A percentile compares a stretch with the other conserved stretches of the same genome.
Conservation (phyloP, 92 coral and sea anemone genomes). For the Parazoanthus darwini region DNA sequence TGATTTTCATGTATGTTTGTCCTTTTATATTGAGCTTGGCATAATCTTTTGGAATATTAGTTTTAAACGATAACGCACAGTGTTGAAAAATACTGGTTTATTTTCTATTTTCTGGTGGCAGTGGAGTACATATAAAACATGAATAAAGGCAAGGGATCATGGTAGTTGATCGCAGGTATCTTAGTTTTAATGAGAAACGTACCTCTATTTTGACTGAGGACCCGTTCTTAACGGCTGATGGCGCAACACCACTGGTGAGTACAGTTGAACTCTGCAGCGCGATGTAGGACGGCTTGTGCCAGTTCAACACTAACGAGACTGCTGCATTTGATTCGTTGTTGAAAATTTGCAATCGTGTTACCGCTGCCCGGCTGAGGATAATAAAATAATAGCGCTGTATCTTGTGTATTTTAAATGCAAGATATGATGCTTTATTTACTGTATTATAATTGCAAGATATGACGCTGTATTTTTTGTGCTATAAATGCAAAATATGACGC, state of each 20-base stretch:
- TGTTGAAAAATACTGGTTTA: too few relatives aligned
- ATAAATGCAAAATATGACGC: neutral
- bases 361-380: constrained; percentile 19
- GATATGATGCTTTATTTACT: neutral
- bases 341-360: neutral
- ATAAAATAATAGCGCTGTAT: neutral
- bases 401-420: neutral
- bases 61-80: too few relatives aligned
- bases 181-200: neutral
- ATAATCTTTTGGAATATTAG: too few relatives aligned
- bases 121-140: too few relatives aligned
- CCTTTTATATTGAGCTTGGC: too few relatives aligned
- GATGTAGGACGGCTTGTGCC: constrained; percentile 32
- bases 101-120: too few relatives aligned
- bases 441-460: too few relatives aligned
- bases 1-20: too few relatives aligned
- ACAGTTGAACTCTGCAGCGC: neutral
- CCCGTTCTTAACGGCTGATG: constrained; percentile 9
- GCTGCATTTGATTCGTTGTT: constrained; percentile 4
- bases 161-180: too few relatives aligned
- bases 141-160: too few relatives aligned
- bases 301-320: neutral
- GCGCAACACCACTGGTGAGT: neutral
- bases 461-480: too few relatives aligned
- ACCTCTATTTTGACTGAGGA: constrained; percentile 27